Evolutionary conservation across 2,113 vertebrate genomes (phyloP), one percentile per base, ranked within the genome.

Genomic region (Eptesicus fuscus): DNA sequence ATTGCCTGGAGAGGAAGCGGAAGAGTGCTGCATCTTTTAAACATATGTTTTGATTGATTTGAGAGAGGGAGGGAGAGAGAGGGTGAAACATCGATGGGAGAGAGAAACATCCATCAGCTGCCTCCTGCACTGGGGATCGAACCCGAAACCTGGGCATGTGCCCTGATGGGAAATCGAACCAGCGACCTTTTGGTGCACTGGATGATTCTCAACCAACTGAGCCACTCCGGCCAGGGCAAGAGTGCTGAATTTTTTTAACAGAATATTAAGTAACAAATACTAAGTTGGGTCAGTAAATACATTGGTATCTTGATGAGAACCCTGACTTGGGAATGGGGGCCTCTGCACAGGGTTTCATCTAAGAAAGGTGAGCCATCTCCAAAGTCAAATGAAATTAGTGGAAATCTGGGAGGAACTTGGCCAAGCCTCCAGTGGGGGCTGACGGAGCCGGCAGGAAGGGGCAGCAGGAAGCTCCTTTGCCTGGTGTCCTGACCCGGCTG

Each of bases 231-330:
- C 61, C 61, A 5, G 63, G 14, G 32, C 30, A 99, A 93, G 99
- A 99, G 99, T 99, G 69, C 98, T 99, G 98, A 99, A 99, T 99
- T 42, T 53, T 80, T 7, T 44, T 1, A 99, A 99, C 98, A 98
- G 99, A 98, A 99, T 99, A 59, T 92, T 99, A 99, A 96, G 99
- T 99, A 98, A 99, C 99, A 96, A 99, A 99, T 97, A 99, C 99
- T 98, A 99, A 99, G 98, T 99, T 99, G 78, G 99, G 99, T 98
- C 99, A 99, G 99, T 99, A 99, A 99, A 99, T 99, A 99, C 99
- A 99, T 99, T 99, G 99, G 99, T 99, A 99, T 98, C 99, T 99
- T 96, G 99, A 99, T 96, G 99, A 99, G 98, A 99, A 99, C 97
- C 99, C 99, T 44, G 99, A 99, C 99, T 99, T 99, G 98, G 99